These are phyloP conservation scores for Enteromius radiatus DNA, from an alignment of 2,797 vertebrate species.

Conservation along the genomic window DNA sequence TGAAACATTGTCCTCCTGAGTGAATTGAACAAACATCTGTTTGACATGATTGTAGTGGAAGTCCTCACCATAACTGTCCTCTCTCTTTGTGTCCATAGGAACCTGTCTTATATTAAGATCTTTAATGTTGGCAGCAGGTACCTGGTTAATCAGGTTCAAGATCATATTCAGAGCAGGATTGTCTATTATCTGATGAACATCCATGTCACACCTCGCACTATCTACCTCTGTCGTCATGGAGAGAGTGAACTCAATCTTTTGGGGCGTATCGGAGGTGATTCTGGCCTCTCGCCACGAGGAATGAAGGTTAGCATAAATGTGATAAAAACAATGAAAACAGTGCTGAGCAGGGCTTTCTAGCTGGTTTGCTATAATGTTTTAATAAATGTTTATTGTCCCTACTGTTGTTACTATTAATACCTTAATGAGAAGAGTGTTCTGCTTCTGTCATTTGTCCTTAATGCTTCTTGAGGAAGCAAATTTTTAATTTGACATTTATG, in stretches of 20 bases:
- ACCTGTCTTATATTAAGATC: conserved; percentile 92
- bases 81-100: conserved; percentile 68
- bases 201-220: conserved; percentile 87
- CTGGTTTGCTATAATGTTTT: not conserved
- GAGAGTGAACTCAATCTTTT: conserved; percentile 90
- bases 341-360: too few relatives aligned
- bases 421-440: too few relatives aligned
- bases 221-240: conserved; percentile 91
- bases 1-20: conserved; percentile 59
- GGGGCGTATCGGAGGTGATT: conserved; percentile 88
- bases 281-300: conserved; percentile 80
- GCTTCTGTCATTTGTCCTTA: too few relatives aligned
- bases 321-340: not conserved
- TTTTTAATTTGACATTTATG: too few relatives aligned
- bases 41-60: not conserved
- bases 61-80: not conserved
- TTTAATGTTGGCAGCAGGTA: conserved; percentile 90
- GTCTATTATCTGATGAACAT: conserved; percentile 97
- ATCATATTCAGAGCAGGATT: conserved; percentile 91
- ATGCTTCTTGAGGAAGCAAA: too few relatives aligned
- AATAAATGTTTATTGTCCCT: not conserved
- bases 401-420: too few relatives aligned
- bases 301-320: conserved; percentile 72
- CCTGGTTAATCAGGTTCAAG: conserved; percentile 89
- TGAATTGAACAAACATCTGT: not conserved